A percentile compares a stretch with the other conserved stretches of the same genome.
Evolutionary conservation across 2,113 vertebrate species (phyloP).

Genomic region (Mola mola): DNA sequence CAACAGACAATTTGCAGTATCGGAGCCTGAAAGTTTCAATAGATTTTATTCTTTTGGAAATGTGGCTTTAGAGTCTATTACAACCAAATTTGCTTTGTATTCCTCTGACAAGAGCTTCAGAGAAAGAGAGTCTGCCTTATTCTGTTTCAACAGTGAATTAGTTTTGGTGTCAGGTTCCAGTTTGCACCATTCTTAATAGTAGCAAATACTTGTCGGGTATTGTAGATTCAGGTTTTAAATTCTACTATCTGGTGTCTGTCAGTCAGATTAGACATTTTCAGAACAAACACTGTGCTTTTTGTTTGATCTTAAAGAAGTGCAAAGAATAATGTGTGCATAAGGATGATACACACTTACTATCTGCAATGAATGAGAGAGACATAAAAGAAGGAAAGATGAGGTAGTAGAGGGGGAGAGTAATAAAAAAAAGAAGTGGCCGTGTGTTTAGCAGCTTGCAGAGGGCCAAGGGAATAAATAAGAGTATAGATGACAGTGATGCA

Average conservation of each 20-base stretch:
- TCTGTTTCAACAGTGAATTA: conserved; percentile 27
- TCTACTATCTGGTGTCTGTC: not conserved
- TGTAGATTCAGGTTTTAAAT: conserved; percentile 14
- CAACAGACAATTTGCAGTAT: too few species aligned
- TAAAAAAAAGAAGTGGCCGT: conserved; percentile 24
- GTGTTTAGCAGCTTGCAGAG: conserved; percentile 25
- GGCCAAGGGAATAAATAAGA: conserved; percentile 68
- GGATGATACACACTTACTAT: not conserved
- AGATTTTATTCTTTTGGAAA: conserved; percentile 23
- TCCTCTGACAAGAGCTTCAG: conserved; percentile 32
- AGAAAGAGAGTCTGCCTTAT: conserved; percentile 8
- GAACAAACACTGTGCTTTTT: not conserved
- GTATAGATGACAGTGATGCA: conserved; percentile 69
- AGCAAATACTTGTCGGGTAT: not conserved
- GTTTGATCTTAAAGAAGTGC: conserved; percentile 6
- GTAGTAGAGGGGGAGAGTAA: conserved; percentile 7
- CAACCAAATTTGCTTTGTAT: conserved; percentile 27
- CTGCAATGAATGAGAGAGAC: not conserved
- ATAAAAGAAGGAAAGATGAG: conserved; percentile 23
- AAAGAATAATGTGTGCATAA: not conserved
- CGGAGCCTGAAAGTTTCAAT: conserved; percentile 29
- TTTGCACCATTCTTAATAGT: conserved; percentile 27
- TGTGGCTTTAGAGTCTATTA: conserved; percentile 23
- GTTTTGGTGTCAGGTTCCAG: conserved; percentile 36
- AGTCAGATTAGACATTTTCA: conserved; percentile 1